These are phyloP conservation scores for Eupithecia abbreviata DNA, from an alignment of 2,888 invertebrate species.

Conservation along the genomic window DNA sequence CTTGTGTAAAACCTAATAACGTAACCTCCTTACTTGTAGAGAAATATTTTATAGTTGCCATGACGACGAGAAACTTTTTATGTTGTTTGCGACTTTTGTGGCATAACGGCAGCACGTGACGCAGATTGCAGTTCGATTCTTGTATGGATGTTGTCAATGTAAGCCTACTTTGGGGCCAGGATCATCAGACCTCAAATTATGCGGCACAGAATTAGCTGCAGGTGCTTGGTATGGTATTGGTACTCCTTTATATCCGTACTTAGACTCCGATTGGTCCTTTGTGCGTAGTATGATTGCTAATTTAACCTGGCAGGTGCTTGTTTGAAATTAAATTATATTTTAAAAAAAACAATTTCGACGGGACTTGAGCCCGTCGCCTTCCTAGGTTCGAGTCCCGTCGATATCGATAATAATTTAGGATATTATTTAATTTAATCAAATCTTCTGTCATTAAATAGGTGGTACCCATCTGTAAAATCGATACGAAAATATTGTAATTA, in stretches of 20 bases:
- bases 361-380: too few relatives aligned
- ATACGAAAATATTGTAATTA: background rate
- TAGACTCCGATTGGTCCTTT: too few relatives aligned
- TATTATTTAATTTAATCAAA: background rate
- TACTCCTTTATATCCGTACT: too few relatives aligned
- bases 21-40: background rate
- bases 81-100: background rate
- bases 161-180: background rate
- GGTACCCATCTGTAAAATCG: background rate
- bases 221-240: too few relatives aligned
- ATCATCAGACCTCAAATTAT: background rate
- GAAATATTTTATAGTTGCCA: background rate
- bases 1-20: background rate
- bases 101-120: background rate
- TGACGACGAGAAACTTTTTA: background rate
- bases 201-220: background rate
- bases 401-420: too few relatives aligned
- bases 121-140: background rate
- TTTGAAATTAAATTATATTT: too few relatives aligned
- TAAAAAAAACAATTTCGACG: too few relatives aligned
- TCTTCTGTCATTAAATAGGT: background rate
- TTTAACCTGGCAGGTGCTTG: too few relatives aligned
- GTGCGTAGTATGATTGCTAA: too few relatives aligned
- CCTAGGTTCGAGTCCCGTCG: too few relatives aligned
- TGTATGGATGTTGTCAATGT: background rate